phyloP scores from a whole-genome alignment of 2,797 vertebrate genomes.

The Tachyglossus aculeatus region DNA sequence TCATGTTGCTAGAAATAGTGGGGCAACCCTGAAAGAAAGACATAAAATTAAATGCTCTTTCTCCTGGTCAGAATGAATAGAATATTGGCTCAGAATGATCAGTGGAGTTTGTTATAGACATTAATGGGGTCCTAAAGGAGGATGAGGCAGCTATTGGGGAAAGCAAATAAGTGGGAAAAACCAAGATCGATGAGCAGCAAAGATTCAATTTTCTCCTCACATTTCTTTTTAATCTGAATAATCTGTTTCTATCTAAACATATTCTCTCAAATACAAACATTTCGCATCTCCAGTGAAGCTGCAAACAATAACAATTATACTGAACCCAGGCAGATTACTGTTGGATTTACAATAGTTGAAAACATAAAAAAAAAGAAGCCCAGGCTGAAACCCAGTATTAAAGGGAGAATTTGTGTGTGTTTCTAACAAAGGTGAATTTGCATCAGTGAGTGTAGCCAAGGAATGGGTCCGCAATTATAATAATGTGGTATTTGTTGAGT shows the following conservation, averaged over 20 bases:
- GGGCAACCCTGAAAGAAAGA: conserved; percentile 5
- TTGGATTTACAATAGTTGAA: not conserved
- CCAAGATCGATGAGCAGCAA: not conserved
- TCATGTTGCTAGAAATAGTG: too few relatives aligned
- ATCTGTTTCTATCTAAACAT: not conserved
- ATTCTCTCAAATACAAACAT: not conserved
- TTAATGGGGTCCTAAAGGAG: not conserved
- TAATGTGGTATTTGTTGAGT: too few relatives aligned
- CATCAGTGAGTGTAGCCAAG: too few relatives aligned
- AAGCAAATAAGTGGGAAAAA: not conserved
- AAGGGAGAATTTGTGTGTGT: too few relatives aligned
- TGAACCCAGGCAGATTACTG: not conserved
- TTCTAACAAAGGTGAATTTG: too few relatives aligned
- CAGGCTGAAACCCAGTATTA: too few relatives aligned
- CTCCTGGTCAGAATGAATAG: not conserved
- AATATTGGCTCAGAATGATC: not conserved
- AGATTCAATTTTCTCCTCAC: conserved; percentile 1
- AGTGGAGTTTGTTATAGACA: not conserved
- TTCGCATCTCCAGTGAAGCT: not conserved
- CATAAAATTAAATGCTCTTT: not conserved
- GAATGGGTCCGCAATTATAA: too few relatives aligned
- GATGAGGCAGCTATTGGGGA: not conserved
- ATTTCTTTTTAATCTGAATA: not conserved
- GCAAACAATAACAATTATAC: not conserved
- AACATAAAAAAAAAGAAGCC: too few relatives aligned